phyloP scores from a whole-genome alignment of 2,888 invertebrate genomes.

The Epinotia brunnichana region DNA sequence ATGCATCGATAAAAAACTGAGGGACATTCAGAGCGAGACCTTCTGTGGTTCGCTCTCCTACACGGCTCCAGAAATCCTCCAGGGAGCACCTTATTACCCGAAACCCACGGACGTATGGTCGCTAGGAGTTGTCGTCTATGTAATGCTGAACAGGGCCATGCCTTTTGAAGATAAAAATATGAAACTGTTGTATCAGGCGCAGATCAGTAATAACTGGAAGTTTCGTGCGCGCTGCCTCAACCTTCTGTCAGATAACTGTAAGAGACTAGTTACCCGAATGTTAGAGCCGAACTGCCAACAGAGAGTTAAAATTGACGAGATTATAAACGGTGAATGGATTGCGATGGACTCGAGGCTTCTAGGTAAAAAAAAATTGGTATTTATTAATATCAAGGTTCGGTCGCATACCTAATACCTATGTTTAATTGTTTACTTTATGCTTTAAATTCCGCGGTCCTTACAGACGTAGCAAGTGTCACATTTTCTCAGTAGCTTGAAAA shows the following conservation, averaged over 20 bases:
- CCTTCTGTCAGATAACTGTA: constrained; percentile 84
- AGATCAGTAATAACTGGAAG: constrained; percentile 85
- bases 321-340: constrained; percentile 85
- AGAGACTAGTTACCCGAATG: constrained; percentile 84
- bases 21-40: constrained; percentile 87
- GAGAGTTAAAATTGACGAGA: constrained; percentile 84
- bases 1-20: constrained; percentile 71
- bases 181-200: constrained; percentile 86
- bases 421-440: no score
- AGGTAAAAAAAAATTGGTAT: constrained; percentile 54
- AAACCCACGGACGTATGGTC: constrained; percentile 92
- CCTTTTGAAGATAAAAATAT: constrained; percentile 92
- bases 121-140: constrained; percentile 90
- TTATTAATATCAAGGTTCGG: not conserved
- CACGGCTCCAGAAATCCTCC: constrained; percentile 93
- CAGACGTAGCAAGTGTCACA: no score
- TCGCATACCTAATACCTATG: not conserved
- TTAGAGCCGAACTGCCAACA: constrained; percentile 87
- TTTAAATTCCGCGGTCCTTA: no score
- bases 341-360: constrained; percentile 85
- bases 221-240: constrained; percentile 86
- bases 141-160: constrained; percentile 92
- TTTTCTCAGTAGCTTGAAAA: no score
- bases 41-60: constrained; percentile 94
- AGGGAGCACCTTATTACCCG: constrained; percentile 88